Base-by-base conservation (phyloP, 2,888 invertebrate genomes). In the Monopis laevigella region DNA sequence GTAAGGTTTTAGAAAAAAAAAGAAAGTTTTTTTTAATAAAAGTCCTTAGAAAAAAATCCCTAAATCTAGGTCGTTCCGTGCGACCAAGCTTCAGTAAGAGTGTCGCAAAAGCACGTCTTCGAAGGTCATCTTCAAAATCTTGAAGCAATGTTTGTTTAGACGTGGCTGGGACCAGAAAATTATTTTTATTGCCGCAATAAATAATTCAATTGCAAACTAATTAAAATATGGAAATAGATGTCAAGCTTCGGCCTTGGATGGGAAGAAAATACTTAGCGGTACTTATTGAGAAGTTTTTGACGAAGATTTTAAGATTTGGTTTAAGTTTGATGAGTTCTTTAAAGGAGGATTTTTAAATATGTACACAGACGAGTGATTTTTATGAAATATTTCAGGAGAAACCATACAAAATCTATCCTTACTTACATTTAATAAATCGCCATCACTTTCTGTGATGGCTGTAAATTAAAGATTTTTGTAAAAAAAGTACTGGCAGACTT, bases 201-300 rank as follows among this genome's bases (percentile, higher is more conserved):
- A n/a, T 12, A 2, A 29, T 17, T 32, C 17, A 17, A 32, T n/a
- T n/a, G n/a, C 14, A 29, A 32, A 32, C 32, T 32, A 32, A 32
- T 32, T 32, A 32, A 32, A 32, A 32, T 32, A 32, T 32, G 4
- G 14, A 32, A 32, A 32, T 16, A 17, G 5, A 21, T 8, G 24
- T 5, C 6, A 7, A 7, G 8, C 5, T 8, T 8, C 8, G 5
- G 24, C 8, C 5, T 21, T 21, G 24, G 8, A 21, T 21, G 5
- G 24, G 8, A 21, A 21, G 8, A 7, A 5, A 21, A 5, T 7
- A 21, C 5, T n/a, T n/a, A 21, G 6, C 8, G 24, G 24, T 21
- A 21, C 8, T 8, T 21, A 8, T 5, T 21, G 5, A 7, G 24
- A 21, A 7, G 8, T 21, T 21, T 21, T 21, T 7, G 8, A 8